These are phyloP conservation scores for Catajapyx aquilonaris DNA, from an alignment of 1,140 invertebrate species.

Conservation along the genomic window DNA sequence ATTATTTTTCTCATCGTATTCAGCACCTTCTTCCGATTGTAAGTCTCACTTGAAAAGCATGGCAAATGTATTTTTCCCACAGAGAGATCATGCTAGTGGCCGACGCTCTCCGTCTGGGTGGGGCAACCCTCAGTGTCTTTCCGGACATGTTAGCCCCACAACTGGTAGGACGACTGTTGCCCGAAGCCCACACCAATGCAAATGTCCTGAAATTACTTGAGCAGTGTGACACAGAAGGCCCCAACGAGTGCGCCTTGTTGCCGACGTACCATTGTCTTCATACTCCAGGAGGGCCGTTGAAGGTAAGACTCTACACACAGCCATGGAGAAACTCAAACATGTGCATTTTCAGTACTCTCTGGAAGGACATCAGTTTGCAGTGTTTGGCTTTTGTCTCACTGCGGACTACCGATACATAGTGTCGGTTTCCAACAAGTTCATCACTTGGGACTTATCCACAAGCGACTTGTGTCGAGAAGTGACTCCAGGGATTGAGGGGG, in stretches of 20 bases:
- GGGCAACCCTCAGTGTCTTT: constrained; percentile 69
- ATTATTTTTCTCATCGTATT: too few species aligned
- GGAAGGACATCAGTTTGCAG: constrained; percentile 93
- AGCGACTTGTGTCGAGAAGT: constrained; percentile 80
- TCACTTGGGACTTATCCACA: constrained; percentile 90
- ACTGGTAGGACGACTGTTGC: constrained; percentile 73
- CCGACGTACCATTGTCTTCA: constrained; percentile 89
- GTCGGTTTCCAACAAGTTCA: constrained; percentile 89
- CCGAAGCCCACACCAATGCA: constrained; percentile 65
- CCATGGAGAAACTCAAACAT: too few species aligned
- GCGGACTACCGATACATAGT: constrained; percentile 84
- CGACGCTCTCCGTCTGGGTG: constrained; percentile 78
- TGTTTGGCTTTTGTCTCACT: constrained; percentile 82
- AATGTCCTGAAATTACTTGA: constrained; percentile 67
- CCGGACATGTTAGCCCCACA: constrained; percentile 93
- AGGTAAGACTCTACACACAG: too few species aligned
- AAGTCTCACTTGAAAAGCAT: too few species aligned
- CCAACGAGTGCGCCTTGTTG: constrained; percentile 68
- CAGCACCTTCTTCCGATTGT: too few species aligned
- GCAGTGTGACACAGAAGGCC: constrained; percentile 73
- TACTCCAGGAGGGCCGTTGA: constrained; percentile 89
- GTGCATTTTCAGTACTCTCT: constrained; percentile 59
- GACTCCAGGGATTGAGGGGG: constrained; percentile 79
- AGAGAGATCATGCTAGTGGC: constrained; percentile 84
- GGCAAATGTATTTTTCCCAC: too few species aligned